Conservation (phyloP, 2,888 invertebrate species). For the Corythucha ciliata region DNA sequence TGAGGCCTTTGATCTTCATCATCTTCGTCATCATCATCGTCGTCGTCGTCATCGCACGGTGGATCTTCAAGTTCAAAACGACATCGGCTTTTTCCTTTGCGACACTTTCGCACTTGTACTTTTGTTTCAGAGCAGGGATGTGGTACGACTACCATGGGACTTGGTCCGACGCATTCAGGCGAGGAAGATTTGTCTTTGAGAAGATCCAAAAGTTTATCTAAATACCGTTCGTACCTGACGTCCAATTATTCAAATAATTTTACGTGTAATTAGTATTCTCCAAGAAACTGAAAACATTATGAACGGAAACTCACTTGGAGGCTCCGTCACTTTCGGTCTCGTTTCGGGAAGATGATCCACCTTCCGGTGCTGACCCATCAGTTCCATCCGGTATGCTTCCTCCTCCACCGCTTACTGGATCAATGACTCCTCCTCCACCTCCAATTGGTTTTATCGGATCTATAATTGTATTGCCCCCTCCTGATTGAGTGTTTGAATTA, state of each 20-base stretch:
- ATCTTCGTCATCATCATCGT: too few species aligned
- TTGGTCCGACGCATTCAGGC: slow-evolving; percentile 17
- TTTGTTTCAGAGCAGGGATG: too few species aligned
- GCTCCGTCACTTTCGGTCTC: not conserved
- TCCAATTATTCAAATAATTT: not conserved
- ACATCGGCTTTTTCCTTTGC: too few species aligned
- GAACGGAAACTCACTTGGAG: too few species aligned
- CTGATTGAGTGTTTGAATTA: not conserved
- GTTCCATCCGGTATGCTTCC: not conserved
- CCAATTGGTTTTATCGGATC: not conserved
- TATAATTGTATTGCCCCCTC: not conserved
- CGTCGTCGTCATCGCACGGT: too few species aligned
- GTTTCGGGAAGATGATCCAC: not conserved
- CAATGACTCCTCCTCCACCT: not conserved
- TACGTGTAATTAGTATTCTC: not conserved
- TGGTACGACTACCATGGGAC: slow-evolving; percentile 16
- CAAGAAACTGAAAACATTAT: too few species aligned
- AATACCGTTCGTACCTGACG: slow-evolving; percentile 18
- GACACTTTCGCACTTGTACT: too few species aligned
- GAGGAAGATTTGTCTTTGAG: slow-evolving; percentile 13
- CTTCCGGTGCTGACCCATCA: not conserved
- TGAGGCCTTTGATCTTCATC: too few species aligned
- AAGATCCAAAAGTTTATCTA: slow-evolving; percentile 21
- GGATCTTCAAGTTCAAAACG: too few species aligned
- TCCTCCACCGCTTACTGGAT: not conserved